phyloP scores from a whole-genome alignment of 2,888 invertebrate species.

The Platerodrilus igneus region DNA sequence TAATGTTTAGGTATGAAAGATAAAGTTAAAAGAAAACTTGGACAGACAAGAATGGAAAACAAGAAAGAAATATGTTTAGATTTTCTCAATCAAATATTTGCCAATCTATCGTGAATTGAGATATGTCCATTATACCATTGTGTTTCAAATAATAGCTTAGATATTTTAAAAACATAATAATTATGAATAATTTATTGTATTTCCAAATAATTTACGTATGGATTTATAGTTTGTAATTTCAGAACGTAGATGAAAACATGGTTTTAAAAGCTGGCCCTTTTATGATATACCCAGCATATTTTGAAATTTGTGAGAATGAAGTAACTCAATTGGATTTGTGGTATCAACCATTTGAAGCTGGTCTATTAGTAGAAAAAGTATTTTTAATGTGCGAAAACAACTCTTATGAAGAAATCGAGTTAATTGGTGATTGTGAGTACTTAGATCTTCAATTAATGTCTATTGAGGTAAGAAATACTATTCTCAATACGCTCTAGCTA shows the following conservation, averaged over 20 bases:
- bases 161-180: too few relatives aligned
- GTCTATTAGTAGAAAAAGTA: constrained; percentile 45
- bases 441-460: constrained; percentile 37
- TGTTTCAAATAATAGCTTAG: too few relatives aligned
- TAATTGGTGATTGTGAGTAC: constrained; percentile 47
- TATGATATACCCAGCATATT: constrained; percentile 45
- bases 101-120: too few relatives aligned
- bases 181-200: background rate
- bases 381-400: constrained; percentile 47
- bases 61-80: too few relatives aligned
- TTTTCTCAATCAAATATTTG: too few relatives aligned
- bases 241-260: constrained; percentile 28
- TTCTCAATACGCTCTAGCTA: too few relatives aligned
- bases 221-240: background rate
- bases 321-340: constrained; percentile 40
- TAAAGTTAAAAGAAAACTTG: too few relatives aligned
- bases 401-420: constrained; percentile 41
- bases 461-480: constrained; percentile 30
- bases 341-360: constrained; percentile 42
- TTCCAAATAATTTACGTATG: too few relatives aligned
- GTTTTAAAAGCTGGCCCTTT: constrained; percentile 40
- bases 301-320: constrained; percentile 41
- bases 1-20: too few relatives aligned
- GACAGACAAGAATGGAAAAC: too few relatives aligned
- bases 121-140: too few relatives aligned